Percentiles rank a stretch among this genome's conserved stretches.
Evolutionary conservation across 2,888 invertebrate genomes (phyloP).

Genomic region (Apoda limacodes): DNA sequence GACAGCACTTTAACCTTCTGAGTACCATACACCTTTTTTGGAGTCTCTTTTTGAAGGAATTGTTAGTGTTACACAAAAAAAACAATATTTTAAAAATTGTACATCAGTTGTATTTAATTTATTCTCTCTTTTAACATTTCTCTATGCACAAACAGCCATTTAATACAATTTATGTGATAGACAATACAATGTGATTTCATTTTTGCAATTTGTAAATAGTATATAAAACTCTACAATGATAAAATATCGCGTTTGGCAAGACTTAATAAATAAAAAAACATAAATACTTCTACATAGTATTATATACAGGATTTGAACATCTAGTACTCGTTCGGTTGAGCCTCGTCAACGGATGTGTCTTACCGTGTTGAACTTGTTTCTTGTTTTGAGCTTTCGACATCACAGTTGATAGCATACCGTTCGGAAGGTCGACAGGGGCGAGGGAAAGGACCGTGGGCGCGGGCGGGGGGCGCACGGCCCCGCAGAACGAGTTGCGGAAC

Average conservation of each 20-base stretch:
- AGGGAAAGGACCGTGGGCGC: slow-evolving; percentile 48
- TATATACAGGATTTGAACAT: slow-evolving; percentile 86
- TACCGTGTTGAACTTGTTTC: slow-evolving; percentile 90
- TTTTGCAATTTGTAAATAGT: slow-evolving; percentile 66
- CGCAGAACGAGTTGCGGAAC: slow-evolving; percentile 31
- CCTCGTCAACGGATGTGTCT: slow-evolving; percentile 91
- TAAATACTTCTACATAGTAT: slow-evolving; percentile 83
- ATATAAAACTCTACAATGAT: slow-evolving; percentile 68
- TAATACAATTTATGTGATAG: slow-evolving; percentile 60
- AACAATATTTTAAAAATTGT: slow-evolving; percentile 52
- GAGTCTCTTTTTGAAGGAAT: too few species aligned
- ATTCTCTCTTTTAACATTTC: slow-evolving; percentile 55
- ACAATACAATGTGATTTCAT: slow-evolving; percentile 65
- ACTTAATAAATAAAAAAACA: slow-evolving; percentile 63
- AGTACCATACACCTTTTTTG: too few species aligned
- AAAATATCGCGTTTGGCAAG: slow-evolving; percentile 70
- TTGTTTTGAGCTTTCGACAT: slow-evolving; percentile 80
- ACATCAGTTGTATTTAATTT: slow-evolving; percentile 65
- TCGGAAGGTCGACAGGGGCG: slow-evolving; percentile 59
- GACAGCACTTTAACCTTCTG: too few species aligned
- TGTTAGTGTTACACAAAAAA: slow-evolving; percentile 22
- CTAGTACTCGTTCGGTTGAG: slow-evolving; percentile 79
- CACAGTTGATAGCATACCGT: slow-evolving; percentile 75
- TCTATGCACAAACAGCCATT: slow-evolving; percentile 63
- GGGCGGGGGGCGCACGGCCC: slow-evolving; percentile 41